Evolutionary conservation across 2,888 invertebrate genomes (phyloP).

Genomic region (Cheilosia vulpina): DNA sequence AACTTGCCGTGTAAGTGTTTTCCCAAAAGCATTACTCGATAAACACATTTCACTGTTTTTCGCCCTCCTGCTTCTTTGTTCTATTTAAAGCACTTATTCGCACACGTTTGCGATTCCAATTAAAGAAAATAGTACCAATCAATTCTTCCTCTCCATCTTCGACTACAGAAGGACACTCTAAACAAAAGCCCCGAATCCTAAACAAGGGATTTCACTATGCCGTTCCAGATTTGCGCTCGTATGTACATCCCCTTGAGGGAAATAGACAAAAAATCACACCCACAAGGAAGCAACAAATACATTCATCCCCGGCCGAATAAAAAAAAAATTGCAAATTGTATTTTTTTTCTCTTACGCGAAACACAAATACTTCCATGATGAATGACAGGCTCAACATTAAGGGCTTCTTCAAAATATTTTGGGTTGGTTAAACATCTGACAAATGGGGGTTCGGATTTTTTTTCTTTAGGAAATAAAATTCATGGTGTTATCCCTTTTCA

Average conservation of each 20-base stretch:
- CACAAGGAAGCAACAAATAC: neutral
- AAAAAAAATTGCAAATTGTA: neutral
- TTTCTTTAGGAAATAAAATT: constrained; percentile 14
- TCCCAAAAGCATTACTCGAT: constrained; percentile 1
- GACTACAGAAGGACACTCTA: constrained; percentile 17
- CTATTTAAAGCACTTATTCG: constrained; percentile 15
- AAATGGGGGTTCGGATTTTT: constrained; percentile 37
- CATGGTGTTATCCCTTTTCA: constrained; percentile 45
- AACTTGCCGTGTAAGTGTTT: constrained; percentile 1
- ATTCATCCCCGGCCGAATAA: neutral
- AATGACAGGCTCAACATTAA: constrained; percentile 36
- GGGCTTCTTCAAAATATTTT: constrained; percentile 36
- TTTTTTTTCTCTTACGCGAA: neutral
- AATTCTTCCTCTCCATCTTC: constrained; percentile 11
- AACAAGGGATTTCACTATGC: constrained; percentile 47
- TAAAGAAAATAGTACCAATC: constrained; percentile 48
- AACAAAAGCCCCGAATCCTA: constrained; percentile 32
- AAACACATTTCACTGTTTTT: neutral
- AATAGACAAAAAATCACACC: constrained; percentile 11
- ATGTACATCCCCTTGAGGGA: neutral
- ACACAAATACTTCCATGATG: constrained; percentile 41
- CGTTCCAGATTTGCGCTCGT: constrained; percentile 30
- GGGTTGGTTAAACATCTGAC: constrained; percentile 58
- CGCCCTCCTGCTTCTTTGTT: neutral
- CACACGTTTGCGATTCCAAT: constrained; percentile 3